These are phyloP conservation scores for Sphaerophoria rueppellii DNA, from an alignment of 2,888 invertebrate species.

Conservation along the genomic window DNA sequence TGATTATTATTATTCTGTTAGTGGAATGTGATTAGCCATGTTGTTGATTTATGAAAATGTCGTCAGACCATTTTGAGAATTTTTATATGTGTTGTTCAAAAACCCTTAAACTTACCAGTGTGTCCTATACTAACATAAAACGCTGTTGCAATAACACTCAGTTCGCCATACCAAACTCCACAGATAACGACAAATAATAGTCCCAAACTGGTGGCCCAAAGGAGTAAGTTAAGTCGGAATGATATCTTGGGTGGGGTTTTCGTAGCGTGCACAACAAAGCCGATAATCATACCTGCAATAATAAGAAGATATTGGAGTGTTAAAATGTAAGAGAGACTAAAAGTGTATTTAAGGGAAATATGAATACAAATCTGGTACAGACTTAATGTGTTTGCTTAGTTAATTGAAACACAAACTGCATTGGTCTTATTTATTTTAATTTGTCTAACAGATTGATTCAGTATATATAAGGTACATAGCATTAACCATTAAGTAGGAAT, in stretches of 20 bases:
- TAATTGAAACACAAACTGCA: not conserved
- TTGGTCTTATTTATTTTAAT: too few relatives aligned
- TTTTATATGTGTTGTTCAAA: not conserved
- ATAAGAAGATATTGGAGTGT: not conserved
- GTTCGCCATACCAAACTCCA: slow-evolving; percentile 87
- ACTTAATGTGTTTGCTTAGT: slow-evolving; percentile 21
- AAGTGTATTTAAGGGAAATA: slow-evolving; percentile 23
- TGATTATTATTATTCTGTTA: slow-evolving; percentile 34
- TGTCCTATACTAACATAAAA: slow-evolving; percentile 90
- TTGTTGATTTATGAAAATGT: slow-evolving; percentile 42
- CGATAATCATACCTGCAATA: slow-evolving; percentile 86
- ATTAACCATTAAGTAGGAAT: too few relatives aligned
- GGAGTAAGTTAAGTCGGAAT: slow-evolving; percentile 83
- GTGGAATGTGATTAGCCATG: slow-evolving; percentile 18
- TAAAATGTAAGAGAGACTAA: not conserved
- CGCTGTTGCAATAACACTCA: slow-evolving; percentile 86
- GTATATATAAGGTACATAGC: too few relatives aligned
- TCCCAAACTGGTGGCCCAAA: slow-evolving; percentile 85
- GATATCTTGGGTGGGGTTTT: slow-evolving; percentile 86
- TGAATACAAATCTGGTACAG: slow-evolving; percentile 3
- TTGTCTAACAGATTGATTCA: too few relatives aligned
- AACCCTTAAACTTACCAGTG: slow-evolving; percentile 83
- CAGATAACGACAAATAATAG: slow-evolving; percentile 86
- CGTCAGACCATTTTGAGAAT: slow-evolving; percentile 15
- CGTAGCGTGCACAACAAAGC: slow-evolving; percentile 87